phyloP scores from a whole-genome alignment of 1,140 invertebrate species.

The Drosophila pectinifera region DNA sequence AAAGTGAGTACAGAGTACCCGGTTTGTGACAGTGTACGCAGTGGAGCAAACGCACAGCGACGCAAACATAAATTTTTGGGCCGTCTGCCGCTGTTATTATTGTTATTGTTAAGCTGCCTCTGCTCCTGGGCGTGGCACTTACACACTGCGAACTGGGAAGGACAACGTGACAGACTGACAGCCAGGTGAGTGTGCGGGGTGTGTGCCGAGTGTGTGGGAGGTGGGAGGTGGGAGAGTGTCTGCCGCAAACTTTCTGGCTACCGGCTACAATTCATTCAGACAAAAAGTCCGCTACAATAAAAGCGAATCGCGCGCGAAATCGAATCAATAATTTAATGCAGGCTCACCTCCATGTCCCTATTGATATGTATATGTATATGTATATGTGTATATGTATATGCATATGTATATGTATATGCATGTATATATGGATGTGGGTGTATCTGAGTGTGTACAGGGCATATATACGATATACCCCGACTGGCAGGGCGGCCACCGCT shows the following conservation, averaged over 20 bases:
- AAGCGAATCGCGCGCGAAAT: slow-evolving; percentile 72
- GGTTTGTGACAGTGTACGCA: neutral
- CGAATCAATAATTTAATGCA: slow-evolving; percentile 84
- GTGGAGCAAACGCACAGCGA: slow-evolving; percentile 11
- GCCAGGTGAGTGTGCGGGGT: slow-evolving; percentile 25
- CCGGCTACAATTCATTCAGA: slow-evolving; percentile 74
- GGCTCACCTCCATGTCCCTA: slow-evolving; percentile 24
- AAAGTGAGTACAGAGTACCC: too few relatives aligned
- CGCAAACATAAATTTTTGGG: slow-evolving; percentile 59
- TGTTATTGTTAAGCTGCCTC: slow-evolving; percentile 52
- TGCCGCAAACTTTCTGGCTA: too few relatives aligned
- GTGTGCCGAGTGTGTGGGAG: neutral
- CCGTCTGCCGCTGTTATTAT: slow-evolving; percentile 31
- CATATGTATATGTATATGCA: neutral
- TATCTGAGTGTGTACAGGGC: neutral
- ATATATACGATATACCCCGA: slow-evolving; percentile 3
- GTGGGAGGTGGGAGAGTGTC: neutral
- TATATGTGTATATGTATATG: neutral
- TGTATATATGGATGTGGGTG: too few relatives aligned
- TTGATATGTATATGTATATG: slow-evolving; percentile 1
- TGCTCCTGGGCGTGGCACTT: slow-evolving; percentile 65
- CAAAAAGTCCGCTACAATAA: slow-evolving; percentile 75
- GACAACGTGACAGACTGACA: slow-evolving; percentile 61
- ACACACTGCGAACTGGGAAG: slow-evolving; percentile 49
- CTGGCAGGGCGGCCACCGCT: slow-evolving; percentile 12